Base-by-base conservation (phyloP, 2,888 invertebrate genomes). In the Pseudococcus viburni region DNA sequence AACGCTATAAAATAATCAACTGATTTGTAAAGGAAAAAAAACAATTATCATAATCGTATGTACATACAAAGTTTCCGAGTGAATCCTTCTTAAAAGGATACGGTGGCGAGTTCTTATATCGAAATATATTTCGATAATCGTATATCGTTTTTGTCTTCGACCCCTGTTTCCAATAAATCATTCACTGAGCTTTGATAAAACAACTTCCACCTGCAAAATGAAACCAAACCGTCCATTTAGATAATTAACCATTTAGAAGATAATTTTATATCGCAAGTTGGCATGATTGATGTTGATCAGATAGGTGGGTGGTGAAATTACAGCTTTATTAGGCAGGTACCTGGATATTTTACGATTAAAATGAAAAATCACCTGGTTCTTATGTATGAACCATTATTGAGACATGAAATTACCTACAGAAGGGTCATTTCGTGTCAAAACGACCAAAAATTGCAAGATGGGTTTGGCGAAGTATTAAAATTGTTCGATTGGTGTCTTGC, bases 1-100 rank as follows among this genome's bases (percentile, higher is more conserved):
- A 59, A 33, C 33, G 26, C 68, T 73, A 73, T 73, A 26, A 59
- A 55, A 59, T 73, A 73, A 73, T 73, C 68, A 73, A 73, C 68
- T 73, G 68, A 73, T 73, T 73, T n/a, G 68, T 73, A 26, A 59
- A 73, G 33, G 15, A 73, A 33, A 6, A 12, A 73, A 22, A 26
- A 26, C 33, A 73, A 26, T 73, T 73, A 73, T 26, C 26, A 33
- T 33, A 73, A 73, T 73, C 68, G 33, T 73, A 73, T 73, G 26
- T 73, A 73, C 12, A 33, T 73, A 73, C 33, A 73, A 73, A 33
- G 4, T 73, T 26, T 22, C 19, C 12, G 33, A 33, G 4, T 73
- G 5, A 26, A 19, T 59, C 59, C 7, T 59, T 59, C 26, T 73
- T 33, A 26, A 22, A 33, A 73, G 22, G 64, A 22, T 12, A 33